phyloP scores from a whole-genome alignment of 2,113 vertebrate genomes.

The Nothobranchius furzeri region DNA sequence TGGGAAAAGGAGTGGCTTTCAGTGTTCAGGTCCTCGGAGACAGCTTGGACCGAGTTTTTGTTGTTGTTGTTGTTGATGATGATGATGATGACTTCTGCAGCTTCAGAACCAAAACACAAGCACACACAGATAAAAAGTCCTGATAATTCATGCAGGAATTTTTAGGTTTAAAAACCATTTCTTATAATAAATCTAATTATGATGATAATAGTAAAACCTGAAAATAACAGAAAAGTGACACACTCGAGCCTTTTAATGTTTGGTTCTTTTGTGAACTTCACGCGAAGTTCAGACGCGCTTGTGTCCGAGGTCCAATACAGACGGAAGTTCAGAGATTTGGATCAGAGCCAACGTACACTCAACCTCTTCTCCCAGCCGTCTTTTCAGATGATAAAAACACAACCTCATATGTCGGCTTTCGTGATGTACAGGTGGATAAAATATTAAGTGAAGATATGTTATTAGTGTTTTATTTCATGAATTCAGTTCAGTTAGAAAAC shows the following conservation, averaged over 20 bases:
- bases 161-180: too few species aligned
- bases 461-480: too few species aligned
- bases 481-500: too few species aligned
- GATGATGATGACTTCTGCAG: slow-evolving; percentile 45
- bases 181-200: background rate
- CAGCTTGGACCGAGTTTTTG: slow-evolving; percentile 32
- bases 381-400: too few species aligned
- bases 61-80: slow-evolving; percentile 43
- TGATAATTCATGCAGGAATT: too few species aligned
- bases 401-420: too few species aligned
- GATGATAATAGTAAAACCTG: background rate
- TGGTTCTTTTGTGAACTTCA: background rate
- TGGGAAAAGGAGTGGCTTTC: slow-evolving; percentile 59
- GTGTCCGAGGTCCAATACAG: background rate
- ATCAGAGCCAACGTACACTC: background rate
- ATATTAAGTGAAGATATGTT: too few species aligned
- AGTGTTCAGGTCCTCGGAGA: slow-evolving; percentile 31
- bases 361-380: background rate
- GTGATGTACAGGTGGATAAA: too few species aligned
- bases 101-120: slow-evolving; percentile 30
- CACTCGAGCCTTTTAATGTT: background rate
- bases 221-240: background rate
- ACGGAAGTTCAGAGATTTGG: slow-evolving; percentile 19
- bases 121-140: background rate
- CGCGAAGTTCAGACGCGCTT: slow-evolving; percentile 6